Base-by-base conservation (phyloP, 2,888 invertebrate species). In the Limnephilus lunatus region DNA sequence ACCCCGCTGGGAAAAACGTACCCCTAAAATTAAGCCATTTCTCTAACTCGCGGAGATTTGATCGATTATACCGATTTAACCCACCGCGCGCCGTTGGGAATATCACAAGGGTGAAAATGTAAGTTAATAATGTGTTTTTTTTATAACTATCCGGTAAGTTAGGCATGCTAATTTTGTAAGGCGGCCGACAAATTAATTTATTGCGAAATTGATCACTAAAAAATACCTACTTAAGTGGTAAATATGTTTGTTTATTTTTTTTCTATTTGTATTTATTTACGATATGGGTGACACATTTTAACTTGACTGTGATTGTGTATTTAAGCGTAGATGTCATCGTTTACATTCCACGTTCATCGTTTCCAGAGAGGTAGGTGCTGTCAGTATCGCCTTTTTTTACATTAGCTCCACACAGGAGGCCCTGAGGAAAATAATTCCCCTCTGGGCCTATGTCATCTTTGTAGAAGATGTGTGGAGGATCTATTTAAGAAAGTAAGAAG, bases 1-100 rank as follows among this genome's bases (percentile, higher is more conserved):
- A 90, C 31, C 48, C 90, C 53, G 83, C 90, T 90, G 90, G 82
- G 82, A 90, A 39, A 44, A 68, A 83, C 44, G 32, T 83, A 90
- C 81, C 90, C 82, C 68, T 53, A 90, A 90, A 90, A 82, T 48
- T 90, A 82, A 82, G 44, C 82, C 44, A 19, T 83, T 19, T 15
- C 83, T 83, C 35, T 25, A 83, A 83, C 83, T 32, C 19, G 32
- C 83, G 32, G 83, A 83, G 83, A 83, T 83, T 35, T 83, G 83
- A 83, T 82, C 30, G 83, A 83, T 83, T 83, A 15, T 35, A 83
- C 68, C 68, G 68, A 68, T 68, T n/a, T 9, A 25, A 68, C 68
- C 68, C 25, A 4, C 35, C 35, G 35, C 35, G 35, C 35, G 7
- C 68, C 4, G 68, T 25, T 68, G 25, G 25, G 1, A n/a, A 68